Evolutionary conservation across 2,113 vertebrate species (phyloP).

Genomic region (Pycnonotus jocosus): DNA sequence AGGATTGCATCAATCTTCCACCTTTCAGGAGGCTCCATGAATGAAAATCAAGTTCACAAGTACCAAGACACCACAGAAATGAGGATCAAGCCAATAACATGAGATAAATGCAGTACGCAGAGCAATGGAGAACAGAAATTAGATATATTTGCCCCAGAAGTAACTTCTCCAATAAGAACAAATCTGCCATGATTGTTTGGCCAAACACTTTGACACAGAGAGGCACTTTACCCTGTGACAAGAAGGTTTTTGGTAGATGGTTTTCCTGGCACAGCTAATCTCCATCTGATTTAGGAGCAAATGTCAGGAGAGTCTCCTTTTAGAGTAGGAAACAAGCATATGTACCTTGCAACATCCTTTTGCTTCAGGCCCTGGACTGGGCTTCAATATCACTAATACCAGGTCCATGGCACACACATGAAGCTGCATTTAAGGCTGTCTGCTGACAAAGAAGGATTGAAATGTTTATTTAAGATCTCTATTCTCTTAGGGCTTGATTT

Average conservation of each 20-base stretch:
- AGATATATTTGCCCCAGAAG: not conserved
- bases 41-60: not conserved
- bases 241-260: not conserved
- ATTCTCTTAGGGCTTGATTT: not conserved
- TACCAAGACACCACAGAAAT: not conserved
- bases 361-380: not conserved
- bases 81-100: not conserved
- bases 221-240: not conserved
- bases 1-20: not conserved
- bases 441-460: not conserved
- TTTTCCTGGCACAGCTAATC: not conserved
- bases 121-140: not conserved
- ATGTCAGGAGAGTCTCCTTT: not conserved
- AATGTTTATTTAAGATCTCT: not conserved
- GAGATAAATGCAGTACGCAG: not conserved
- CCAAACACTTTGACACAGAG: not conserved
- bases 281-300: not conserved
- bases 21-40: not conserved
- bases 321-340: not conserved
- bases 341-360: not conserved
- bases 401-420: not conserved
- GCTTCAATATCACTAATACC: not conserved
- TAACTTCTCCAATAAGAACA: not conserved
- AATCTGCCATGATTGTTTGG: not conserved
- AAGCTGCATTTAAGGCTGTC: not conserved